phyloP scores from a whole-genome alignment of 2,888 invertebrate species.

The Zaprionus obscuricornis region DNA sequence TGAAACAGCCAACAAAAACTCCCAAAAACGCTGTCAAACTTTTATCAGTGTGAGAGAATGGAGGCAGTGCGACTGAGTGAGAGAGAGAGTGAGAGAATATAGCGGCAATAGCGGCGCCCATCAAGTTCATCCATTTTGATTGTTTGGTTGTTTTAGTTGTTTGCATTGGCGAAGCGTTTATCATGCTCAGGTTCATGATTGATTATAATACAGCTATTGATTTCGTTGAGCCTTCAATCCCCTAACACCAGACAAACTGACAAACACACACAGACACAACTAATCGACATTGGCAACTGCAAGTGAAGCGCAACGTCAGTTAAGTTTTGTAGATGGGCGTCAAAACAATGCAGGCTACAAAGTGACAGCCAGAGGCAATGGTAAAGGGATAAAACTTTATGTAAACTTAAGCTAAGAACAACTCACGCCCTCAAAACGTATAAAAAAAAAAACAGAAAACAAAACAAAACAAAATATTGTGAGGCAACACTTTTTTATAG shows the following conservation, averaged over 20 bases:
- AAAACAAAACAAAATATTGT: constrained; percentile 1
- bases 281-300: constrained; percentile 33
- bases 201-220: constrained; percentile 51
- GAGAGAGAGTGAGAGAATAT: background rate
- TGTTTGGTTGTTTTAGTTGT: constrained; percentile 40
- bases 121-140: constrained; percentile 44
- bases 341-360: constrained; percentile 43
- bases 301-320: constrained; percentile 28
- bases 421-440: constrained; percentile 7
- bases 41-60: too few relatives aligned
- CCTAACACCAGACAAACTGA: too few relatives aligned
- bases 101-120: background rate
- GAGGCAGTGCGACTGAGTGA: background rate
- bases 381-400: too few relatives aligned
- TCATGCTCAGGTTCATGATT: constrained; percentile 56
- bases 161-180: constrained; percentile 45
- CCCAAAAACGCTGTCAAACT: too few relatives aligned
- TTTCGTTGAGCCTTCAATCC: too few relatives aligned
- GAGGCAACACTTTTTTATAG: constrained; percentile 52
- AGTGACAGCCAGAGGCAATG: too few relatives aligned
- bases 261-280: too few relatives aligned
- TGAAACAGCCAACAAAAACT: constrained; percentile 30
- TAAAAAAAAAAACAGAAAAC: too few relatives aligned
- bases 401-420: background rate
- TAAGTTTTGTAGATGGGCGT: constrained; percentile 34